Evolutionary conservation across 2,888 invertebrate genomes (phyloP).

Genomic region (Cephalotes varians): DNA sequence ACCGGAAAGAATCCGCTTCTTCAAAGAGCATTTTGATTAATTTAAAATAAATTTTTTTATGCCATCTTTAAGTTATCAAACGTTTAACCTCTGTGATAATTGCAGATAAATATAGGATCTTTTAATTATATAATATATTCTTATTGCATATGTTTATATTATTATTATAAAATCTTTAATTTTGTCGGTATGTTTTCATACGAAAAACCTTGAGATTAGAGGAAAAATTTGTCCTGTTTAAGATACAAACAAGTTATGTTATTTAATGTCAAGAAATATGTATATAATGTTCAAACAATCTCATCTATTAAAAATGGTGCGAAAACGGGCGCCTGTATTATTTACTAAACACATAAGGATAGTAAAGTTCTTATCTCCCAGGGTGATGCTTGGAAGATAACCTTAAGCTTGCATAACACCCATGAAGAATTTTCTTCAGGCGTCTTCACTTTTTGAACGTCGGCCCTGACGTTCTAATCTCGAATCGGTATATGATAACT

Average conservation of each 20-base stretch:
- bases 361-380: constrained; percentile 76
- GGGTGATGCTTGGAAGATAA: constrained; percentile 76
- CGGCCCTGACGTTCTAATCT: constrained; percentile 50
- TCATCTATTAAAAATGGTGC: constrained; percentile 11
- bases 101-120: constrained; percentile 1
- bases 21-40: neutral
- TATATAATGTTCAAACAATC: neutral
- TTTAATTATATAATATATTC: neutral
- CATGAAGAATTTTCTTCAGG: constrained; percentile 55
- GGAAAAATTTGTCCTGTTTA: neutral
- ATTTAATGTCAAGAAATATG: neutral
- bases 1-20: neutral
- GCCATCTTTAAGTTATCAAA: constrained; percentile 17
- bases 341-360: constrained; percentile 73
- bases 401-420: constrained; percentile 72
- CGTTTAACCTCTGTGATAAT: constrained; percentile 21
- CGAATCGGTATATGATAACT: constrained; percentile 39
- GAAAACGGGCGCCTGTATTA: constrained; percentile 63
- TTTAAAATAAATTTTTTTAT: constrained; percentile 11
- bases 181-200: neutral
- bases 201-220: neutral
- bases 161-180: neutral
- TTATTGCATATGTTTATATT: neutral
- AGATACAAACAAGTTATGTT: neutral
- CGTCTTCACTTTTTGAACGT: constrained; percentile 36